Evolutionary conservation across 2,888 invertebrate genomes (phyloP), one percentile per base, ranked within the genome.

Genomic region (Ichneumon xanthorius): DNA sequence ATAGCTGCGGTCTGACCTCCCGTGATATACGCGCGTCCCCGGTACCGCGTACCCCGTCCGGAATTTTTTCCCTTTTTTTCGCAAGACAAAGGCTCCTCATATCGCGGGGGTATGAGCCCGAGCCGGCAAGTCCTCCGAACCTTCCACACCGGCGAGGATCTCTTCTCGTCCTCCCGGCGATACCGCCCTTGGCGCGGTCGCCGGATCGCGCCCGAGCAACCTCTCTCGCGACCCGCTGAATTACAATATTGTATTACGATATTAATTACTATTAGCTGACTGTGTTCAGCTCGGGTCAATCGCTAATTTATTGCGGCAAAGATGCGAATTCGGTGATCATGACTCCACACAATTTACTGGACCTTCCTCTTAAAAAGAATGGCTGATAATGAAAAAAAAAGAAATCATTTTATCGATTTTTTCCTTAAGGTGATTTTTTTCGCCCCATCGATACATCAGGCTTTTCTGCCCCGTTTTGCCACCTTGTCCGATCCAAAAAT

Each of bases 1-100:
- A 93, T 92, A 91, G 91, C 90, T 88, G 90, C 88, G 89, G 86
- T 87, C 65, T 68, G 78, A 80, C 58, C 58, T 81, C 78, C 81
- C 70, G 70, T 86, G 85, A 83, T 86, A 86, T 87, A 81, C 53
- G 50, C 63, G 48, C 22, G 30, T 68, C 26, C n/a, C 19, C 33
- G 7, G 45, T 16, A 37, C 50, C 58, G 55, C 80, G 80, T 81
- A 33, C 26, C 9, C 19, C 30, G 16, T 30, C 48, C 63, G 79
- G 11, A 63, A 63, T 82, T 82, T 75, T 82, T 75, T 4, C 7
- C 61, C 75, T 63, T 80, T 82, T 78, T 84, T 78, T 82, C 75
- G 78, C 78, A 82, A 82, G 83, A 87, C 85, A 82, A 87, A 85
- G 83, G 81, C 83, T 79, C 82, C 83, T 84, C 80, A 78, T 58